Evolutionary conservation across 2,113 vertebrate species (phyloP), one percentile per base, ranked within the genome.

Genomic region (Ictalurus furcatus): DNA sequence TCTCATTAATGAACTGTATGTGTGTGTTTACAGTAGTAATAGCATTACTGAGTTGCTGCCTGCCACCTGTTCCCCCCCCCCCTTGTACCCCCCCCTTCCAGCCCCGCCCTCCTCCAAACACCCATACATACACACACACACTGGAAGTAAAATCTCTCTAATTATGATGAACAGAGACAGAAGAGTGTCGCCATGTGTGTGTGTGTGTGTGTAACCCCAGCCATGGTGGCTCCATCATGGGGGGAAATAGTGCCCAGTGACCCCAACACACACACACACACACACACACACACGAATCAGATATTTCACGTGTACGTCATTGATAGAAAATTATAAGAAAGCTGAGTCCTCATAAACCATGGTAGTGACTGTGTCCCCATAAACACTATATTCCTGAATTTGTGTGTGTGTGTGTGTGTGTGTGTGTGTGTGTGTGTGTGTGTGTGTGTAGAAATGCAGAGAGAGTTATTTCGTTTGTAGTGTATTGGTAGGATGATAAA

Each of bases 131-230:
- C n/a, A 34, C 67, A 30, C 37, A 74, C 78, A 80, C 74, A 23
- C 21, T 2, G 17, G 19, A 25, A 56, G 16, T 81, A 81, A 81
- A 58, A 81, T 81, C 79, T 81, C 79, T 4, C 52, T 81, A 81
- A 81, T 81, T 81, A 81, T 81, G 79, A 81, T 81, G 79, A 58
- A 58, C 79, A 58, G 52, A 34, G 79, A 58, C 79, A 81, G 79
- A 56, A 58, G 17, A 58, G 48, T 81, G 48, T 80, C 48, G 23
- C 78, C 78, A 80, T 54, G 78, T 56, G 78, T 48, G 6, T 80
- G 11, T 52, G 37, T 78, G 40, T 21, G 48, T 9, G 6, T n/a
- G 28, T 54, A 54, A 54, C 34, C 56, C 80, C 80, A 82, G 80
- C n/a, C 80, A 82, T 21, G 56, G 6, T 59, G 80, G 80, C 80